A percentile compares a stretch with the other conserved stretches of the same genome.
phyloP scores from a whole-genome alignment of 2,888 invertebrate genomes.

The Nudaria mundana region DNA sequence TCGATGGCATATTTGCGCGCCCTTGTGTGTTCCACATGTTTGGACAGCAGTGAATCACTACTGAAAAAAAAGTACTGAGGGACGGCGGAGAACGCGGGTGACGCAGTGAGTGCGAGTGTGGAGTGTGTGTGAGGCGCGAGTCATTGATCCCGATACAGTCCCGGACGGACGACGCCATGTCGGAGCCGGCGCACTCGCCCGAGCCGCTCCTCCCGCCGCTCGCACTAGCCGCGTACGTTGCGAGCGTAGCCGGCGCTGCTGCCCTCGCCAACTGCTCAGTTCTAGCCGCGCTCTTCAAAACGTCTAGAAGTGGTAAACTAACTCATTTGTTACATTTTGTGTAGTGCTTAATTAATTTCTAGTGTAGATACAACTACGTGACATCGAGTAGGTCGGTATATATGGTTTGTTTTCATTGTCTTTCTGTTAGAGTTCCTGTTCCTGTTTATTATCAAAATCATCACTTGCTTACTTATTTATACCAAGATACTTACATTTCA shows the following conservation, averaged over 20 bases:
- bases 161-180: conserved; percentile 67
- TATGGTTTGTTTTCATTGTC: too few species aligned
- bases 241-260: conserved; percentile 68
- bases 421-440: too few species aligned
- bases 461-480: too few species aligned
- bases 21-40: conserved; percentile 64
- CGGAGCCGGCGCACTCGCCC: conserved; percentile 49
- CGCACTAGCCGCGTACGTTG: conserved; percentile 53
- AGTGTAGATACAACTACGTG: too few species aligned
- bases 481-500: conserved; percentile 40
- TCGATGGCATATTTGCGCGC: conserved; percentile 42
- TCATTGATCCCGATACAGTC: conserved; percentile 77
- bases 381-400: too few species aligned
- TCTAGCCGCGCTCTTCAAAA: conserved; percentile 64
- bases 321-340: conserved; percentile 2
- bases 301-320: conserved; percentile 70
- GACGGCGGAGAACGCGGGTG: conserved; percentile 65
- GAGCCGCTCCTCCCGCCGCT: conserved; percentile 63
- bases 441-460: too few species aligned
- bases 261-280: conserved; percentile 68
- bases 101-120: conserved; percentile 62
- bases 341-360: conserved; percentile 3
- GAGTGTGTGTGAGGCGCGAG: too few species aligned
- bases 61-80: conserved; percentile 65
- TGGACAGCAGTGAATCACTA: conserved; percentile 63